Base-by-base conservation (phyloP, 1,140 invertebrate genomes). In the Eumaeus atala region DNA sequence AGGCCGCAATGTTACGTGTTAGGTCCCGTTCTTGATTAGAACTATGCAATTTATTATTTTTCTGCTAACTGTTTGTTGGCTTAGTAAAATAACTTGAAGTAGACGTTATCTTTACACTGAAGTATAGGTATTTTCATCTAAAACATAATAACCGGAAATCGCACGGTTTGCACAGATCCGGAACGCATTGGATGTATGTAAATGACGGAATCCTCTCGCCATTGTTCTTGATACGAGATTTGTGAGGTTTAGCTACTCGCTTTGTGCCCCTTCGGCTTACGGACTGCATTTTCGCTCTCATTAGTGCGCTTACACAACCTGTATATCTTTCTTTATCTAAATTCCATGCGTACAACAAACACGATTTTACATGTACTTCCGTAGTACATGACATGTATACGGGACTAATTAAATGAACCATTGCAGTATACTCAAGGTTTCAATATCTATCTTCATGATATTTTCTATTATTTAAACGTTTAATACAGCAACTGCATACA, bases 111-210 rank as follows among this genome's bases (percentile, higher is more conserved):
- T n/a, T 7, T 37, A 37, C 35, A 37, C 9, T 37, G 3, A 9
- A 37, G 35, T 10, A 10, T 37, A 9, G n/a, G 9, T 50, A 50
- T 50, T 50, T 28, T 35, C 48, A 50, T 54, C 54, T 21, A 14
- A 54, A 33, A 60, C 59, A 60, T 61, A 64, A 67, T 62, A 60
- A 58, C 58, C 62, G 60, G 62, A 67, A 67, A 56, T 60, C 47
- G 48, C 52, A 59, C 54, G 54, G 58, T 62, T 59, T 53, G 57
- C 56, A 54, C 48, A 61, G 56, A 33, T 51, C 52, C 54, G 64
- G 66, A 69, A 67, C 66, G 62, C 61, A 48, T 57, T 56, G 59
- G 56, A 28, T 28, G 61, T 67, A 74, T 67, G 61, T 58, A 63
- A 62, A 71, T 62, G 33, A 54, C 60, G 63, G 50, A 56, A 56